Conservation (phyloP, 2,797 vertebrate genomes). For the Poecilia wingei region DNA sequence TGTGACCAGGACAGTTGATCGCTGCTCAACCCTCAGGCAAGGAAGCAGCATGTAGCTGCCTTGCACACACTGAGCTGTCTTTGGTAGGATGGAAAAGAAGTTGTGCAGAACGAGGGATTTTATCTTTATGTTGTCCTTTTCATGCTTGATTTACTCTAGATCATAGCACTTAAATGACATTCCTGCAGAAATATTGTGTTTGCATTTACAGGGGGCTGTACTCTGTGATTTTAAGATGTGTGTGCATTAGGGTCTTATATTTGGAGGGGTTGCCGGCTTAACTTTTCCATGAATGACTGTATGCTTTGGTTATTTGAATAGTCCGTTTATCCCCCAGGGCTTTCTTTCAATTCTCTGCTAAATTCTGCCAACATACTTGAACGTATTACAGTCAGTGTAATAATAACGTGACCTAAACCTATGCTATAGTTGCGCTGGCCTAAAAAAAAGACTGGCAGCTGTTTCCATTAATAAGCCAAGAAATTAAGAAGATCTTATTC, state of each 20-base stretch:
- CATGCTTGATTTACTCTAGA: not conserved
- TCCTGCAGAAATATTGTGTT: not conserved
- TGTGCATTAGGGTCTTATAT: constrained; percentile 47
- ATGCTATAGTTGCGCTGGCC: constrained; percentile 19
- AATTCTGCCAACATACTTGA: constrained; percentile 46
- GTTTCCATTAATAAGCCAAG: constrained; percentile 20
- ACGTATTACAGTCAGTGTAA: constrained; percentile 39
- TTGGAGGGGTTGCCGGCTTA: constrained; percentile 51
- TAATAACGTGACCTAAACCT: constrained; percentile 48
- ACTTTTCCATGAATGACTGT: constrained; percentile 49
- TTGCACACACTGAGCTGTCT: constrained; percentile 17
- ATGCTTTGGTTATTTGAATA: constrained; percentile 50
- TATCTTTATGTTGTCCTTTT: not conserved
- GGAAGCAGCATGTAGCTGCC: constrained; percentile 30
- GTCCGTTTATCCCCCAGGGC: constrained; percentile 15
- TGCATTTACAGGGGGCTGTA: not conserved
- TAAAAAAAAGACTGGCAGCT: constrained; percentile 17
- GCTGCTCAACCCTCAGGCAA: constrained; percentile 49
- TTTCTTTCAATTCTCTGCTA: constrained; percentile 34
- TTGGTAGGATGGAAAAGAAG: constrained; percentile 2
- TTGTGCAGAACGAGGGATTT: not conserved
- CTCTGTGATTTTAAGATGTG: constrained; percentile 8
- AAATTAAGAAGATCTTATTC: constrained; percentile 9
- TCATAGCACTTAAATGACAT: not conserved
- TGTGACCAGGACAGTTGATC: constrained; percentile 54